Conservation (phyloP, 2,797 vertebrate species). For the Tolypeutes matacus region DNA sequence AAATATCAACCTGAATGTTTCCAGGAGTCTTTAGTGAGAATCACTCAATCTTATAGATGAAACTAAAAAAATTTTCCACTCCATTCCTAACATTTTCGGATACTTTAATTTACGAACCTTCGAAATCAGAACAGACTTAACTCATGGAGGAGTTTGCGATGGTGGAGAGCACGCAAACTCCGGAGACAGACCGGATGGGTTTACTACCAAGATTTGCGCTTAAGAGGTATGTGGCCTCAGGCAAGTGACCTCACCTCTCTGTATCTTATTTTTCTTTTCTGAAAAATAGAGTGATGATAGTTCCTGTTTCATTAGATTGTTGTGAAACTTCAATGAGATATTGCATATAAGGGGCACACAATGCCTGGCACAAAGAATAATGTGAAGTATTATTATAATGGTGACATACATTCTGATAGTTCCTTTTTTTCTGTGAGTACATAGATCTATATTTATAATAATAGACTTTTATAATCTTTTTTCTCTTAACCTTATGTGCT, state of each 20-base stretch:
- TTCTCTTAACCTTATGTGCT: background rate
- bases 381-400: background rate
- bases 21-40: conserved; percentile 16
- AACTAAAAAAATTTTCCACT: background rate
- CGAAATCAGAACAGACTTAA: background rate
- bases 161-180: background rate
- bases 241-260: background rate
- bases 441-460: background rate
- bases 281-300: background rate
- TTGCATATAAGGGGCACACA: background rate
- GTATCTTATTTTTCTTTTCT: background rate
- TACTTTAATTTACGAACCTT: conserved; percentile 49
- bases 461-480: conserved; percentile 16
- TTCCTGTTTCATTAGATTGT: background rate
- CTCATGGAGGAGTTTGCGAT: background rate
- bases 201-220: background rate
- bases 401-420: background rate
- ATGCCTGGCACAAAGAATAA: background rate
- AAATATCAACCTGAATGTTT: background rate
- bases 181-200: background rate
- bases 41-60: background rate
- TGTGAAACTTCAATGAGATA: background rate
- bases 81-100: background rate
- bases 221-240: background rate
- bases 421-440: background rate